Base-by-base conservation (phyloP, 2,113 vertebrate genomes). In the Maccullochella peelii region DNA sequence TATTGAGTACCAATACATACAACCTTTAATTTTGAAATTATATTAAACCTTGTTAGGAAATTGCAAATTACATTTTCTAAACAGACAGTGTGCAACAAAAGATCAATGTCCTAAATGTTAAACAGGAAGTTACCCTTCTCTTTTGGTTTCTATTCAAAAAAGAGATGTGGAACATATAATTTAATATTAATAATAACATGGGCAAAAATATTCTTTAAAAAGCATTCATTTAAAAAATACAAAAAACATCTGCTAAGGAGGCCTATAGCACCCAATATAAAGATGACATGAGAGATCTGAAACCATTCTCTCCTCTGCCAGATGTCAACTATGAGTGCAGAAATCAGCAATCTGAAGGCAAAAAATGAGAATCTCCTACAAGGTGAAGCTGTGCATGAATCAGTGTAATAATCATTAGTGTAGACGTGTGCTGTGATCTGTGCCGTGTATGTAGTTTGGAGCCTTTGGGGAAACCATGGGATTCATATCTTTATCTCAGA, bases 281-380 rank as follows among this genome's bases (percentile, higher is more conserved):
- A 58, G 27, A 40, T 57, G 18, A 47, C 66, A 72, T 54, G 15
- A 71, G 23, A 70, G n/a, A 67, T 79, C 52, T 82, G 20, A 87
- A 83, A 58, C 54, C 62, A 11, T 85, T 88, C 66, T 87, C 44
- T 86, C 76, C 30, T 74, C 66, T 91, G 40, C 42, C 84, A 96
- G 96, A 95, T 93, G 77, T 92, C 92, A 57, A 33, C 89, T 59
- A 77, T 90, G 91, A 65, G 80, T 42, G 71, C 79, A 69, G 89
- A 88, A 81, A 93, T 91, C 83, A 84, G 55, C 81, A 58, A 40
- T 79, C 63, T 93, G 78, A 92, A 82, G 82, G 85, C 88, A 83
- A 93, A 88, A 85, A 89, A 93, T 63, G 90, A 87, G 50, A 91
- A 69, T 86, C 88, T 84, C 27, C 90, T 88, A 79, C 85, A 88